phyloP scores from a whole-genome alignment of 2,797 vertebrate species.

The Oophaga sylvatica region DNA sequence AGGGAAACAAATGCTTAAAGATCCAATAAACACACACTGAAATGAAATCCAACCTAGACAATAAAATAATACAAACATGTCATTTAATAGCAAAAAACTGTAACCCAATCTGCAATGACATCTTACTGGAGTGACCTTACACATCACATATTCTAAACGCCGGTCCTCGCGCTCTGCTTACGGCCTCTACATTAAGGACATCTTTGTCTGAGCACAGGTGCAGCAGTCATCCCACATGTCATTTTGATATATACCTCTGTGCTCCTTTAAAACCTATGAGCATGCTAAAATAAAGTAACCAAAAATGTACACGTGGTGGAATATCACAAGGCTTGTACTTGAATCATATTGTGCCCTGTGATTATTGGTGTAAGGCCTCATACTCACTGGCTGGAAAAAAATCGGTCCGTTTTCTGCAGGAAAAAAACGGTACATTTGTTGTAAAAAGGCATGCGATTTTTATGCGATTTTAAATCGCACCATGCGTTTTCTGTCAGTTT shows the following conservation, averaged over 20 bases:
- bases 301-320: neutral
- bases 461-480: too few species aligned
- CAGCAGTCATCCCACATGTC: constrained; percentile 26
- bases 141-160: constrained; percentile 32
- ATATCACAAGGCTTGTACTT: neutral
- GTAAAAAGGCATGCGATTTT: too few species aligned
- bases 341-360: neutral
- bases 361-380: neutral
- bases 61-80: neutral
- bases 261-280: constrained; percentile 36
- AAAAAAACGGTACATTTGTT: too few species aligned
- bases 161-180: constrained; percentile 13
- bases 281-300: constrained; percentile 22
- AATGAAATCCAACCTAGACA: neutral
- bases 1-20: neutral
- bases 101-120: neutral
- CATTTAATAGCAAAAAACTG: neutral
- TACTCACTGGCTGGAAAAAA: too few species aligned
- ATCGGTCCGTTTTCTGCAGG: too few species aligned
- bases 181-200: constrained; percentile 22
- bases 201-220: constrained; percentile 24
- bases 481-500: too few species aligned
- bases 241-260: constrained; percentile 28
- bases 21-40: constrained; percentile 7
- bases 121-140: constrained; percentile 20